Base-by-base conservation (phyloP, 2,888 invertebrate species). In the Anaspis maculata region DNA sequence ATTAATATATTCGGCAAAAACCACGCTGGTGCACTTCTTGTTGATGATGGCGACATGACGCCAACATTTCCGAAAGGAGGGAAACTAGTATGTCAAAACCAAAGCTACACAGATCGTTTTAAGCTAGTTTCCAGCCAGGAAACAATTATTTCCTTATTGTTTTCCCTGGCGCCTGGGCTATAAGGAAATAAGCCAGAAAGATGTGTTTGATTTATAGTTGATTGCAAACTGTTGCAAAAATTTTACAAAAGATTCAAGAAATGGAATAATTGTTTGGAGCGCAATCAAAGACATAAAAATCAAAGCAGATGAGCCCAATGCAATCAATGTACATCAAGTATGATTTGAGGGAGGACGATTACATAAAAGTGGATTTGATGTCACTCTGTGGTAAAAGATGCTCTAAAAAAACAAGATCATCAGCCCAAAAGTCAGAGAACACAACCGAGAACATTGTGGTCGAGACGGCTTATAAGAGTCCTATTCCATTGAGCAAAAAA, bases 121-220 rank as follows among this genome's bases (percentile, higher is more conserved):
- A n/a, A n/a, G n/a, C n/a, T n/a, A n/a, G n/a, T n/a, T n/a, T n/a
- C n/a, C n/a, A n/a, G n/a, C n/a, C n/a, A n/a, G n/a, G n/a, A n/a
- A n/a, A n/a, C n/a, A n/a, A n/a, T n/a, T n/a, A n/a, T n/a, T n/a
- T n/a, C n/a, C n/a, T n/a, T n/a, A n/a, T n/a, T n/a, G n/a, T n/a
- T n/a, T n/a, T n/a, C n/a, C n/a, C n/a, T n/a, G n/a, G n/a, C n/a
- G n/a, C n/a, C n/a, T n/a, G n/a, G n/a, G n/a, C n/a, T n/a, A n/a
- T n/a, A n/a, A n/a, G n/a, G 25, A 25, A 11, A 11, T 25, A 9
- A 7, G 11, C 5, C 25, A 25, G 10, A 25, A 25, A 5, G 25
- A 25, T 5, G 10, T 25, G 30, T 6, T 30, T 28, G 27, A 10
- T 19, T 15, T 27, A 22, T 16, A 25, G 12, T 12, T 25, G 26